A percentile compares a stretch with the other conserved stretches of the same genome.
phyloP scores from a whole-genome alignment of 2,797 vertebrate genomes.

The Syndactyla subalaris region DNA sequence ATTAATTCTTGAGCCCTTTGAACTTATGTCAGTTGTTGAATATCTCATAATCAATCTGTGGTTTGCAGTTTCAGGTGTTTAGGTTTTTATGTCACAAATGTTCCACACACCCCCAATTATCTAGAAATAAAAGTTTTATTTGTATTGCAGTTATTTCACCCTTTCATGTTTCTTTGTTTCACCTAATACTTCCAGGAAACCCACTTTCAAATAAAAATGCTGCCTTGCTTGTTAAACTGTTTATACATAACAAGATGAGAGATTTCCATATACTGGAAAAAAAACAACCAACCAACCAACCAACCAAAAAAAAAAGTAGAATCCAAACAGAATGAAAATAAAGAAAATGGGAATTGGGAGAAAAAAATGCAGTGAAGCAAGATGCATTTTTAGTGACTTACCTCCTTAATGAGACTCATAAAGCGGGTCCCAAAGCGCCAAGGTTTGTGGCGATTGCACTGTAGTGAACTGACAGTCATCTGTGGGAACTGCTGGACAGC shows the following conservation, averaged over 20 bases:
- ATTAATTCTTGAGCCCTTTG: neutral
- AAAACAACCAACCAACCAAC: too few relatives aligned
- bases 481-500: conserved; percentile 97
- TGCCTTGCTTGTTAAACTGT: neutral
- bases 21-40: neutral
- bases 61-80: neutral
- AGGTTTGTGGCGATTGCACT: conserved; percentile 96
- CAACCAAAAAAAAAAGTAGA: neutral
- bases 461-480: conserved; percentile 97
- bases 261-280: neutral
- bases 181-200: neutral
- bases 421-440: conserved; percentile 97
- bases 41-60: neutral
- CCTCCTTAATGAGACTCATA: conserved; percentile 97
- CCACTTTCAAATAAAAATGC: neutral
- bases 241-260: neutral
- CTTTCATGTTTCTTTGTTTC: neutral
- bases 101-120: neutral
- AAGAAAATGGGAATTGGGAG: neutral
- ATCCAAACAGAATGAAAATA: neutral
- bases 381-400: conserved; percentile 54
- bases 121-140: neutral
- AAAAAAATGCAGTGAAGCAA: neutral
- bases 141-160: neutral
- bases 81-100: neutral